These are phyloP conservation scores for Andinoacara biseriatus DNA, from an alignment of 2,113 vertebrate genomes.

Conservation along the genomic window DNA sequence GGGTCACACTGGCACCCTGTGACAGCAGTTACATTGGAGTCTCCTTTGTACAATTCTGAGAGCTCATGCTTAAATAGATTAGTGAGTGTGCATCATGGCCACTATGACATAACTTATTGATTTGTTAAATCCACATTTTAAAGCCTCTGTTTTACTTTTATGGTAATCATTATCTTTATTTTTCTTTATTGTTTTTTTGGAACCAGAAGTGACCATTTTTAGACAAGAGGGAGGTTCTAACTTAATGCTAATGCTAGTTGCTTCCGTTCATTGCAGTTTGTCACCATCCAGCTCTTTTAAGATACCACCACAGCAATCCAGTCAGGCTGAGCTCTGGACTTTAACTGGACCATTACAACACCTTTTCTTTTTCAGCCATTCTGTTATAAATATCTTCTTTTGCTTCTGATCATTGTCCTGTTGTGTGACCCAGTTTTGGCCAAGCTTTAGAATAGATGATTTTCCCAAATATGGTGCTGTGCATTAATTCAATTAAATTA, in stretches of 20 bases:
- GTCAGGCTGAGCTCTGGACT: not conserved
- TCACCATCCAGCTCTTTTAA: not conserved
- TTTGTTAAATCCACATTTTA: not conserved
- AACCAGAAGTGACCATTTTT: not conserved
- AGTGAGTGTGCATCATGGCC: not conserved
- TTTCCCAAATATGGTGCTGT: not conserved
- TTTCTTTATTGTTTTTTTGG: not conserved
- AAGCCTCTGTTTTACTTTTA: not conserved
- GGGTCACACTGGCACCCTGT: slow-evolving; percentile 10
- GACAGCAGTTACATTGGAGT: not conserved
- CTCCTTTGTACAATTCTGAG: not conserved
- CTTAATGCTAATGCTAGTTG: not conserved
- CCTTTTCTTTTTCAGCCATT: no score
- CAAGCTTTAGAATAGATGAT: not conserved
- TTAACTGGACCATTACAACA: not conserved
- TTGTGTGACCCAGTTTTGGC: not conserved
- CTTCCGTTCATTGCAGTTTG: not conserved
- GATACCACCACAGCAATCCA: not conserved
- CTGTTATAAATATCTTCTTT: not conserved
- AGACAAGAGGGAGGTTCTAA: not conserved
- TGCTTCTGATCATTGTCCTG: not conserved
- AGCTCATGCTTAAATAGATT: not conserved
- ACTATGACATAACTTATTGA: not conserved
- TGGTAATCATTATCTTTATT: not conserved
- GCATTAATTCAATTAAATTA: not conserved